Evolutionary conservation across 2,797 vertebrate species (phyloP).

Genomic region (Potorous gilbertii): DNA sequence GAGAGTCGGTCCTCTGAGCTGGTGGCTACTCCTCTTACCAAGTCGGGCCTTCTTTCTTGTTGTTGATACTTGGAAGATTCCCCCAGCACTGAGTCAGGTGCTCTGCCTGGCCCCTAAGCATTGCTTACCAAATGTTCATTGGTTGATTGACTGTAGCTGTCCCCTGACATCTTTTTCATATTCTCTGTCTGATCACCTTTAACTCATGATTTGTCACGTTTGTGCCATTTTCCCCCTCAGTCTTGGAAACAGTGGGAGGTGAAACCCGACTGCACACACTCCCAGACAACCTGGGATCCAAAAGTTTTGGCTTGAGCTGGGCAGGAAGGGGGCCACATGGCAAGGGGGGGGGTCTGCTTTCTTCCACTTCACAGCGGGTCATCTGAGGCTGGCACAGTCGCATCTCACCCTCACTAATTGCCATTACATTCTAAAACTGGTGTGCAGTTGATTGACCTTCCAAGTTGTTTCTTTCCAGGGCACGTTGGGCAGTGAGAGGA

Average conservation of each 20-base stretch:
- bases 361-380: neutral
- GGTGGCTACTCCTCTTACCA: neutral
- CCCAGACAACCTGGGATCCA: neutral
- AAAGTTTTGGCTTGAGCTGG: neutral
- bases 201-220: neutral
- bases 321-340: neutral
- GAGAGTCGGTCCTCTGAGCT: neutral
- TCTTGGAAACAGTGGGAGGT: neutral
- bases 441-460: slow-evolving; percentile 47
- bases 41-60: neutral
- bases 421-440: slow-evolving; percentile 46
- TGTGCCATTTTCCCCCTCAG: neutral
- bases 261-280: neutral
- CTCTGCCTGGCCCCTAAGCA: neutral
- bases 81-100: neutral
- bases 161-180: neutral
- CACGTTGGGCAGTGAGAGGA: slow-evolving; percentile 22
- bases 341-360: neutral
- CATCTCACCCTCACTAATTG: slow-evolving; percentile 14
- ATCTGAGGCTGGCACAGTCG: neutral
- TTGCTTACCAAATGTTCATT: neutral
- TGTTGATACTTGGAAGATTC: neutral
- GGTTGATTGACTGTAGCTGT: neutral
- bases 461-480: slow-evolving; percentile 53
- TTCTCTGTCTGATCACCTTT: neutral